Base-by-base conservation (phyloP, 2,888 invertebrate species). In the Nebria salina region DNA sequence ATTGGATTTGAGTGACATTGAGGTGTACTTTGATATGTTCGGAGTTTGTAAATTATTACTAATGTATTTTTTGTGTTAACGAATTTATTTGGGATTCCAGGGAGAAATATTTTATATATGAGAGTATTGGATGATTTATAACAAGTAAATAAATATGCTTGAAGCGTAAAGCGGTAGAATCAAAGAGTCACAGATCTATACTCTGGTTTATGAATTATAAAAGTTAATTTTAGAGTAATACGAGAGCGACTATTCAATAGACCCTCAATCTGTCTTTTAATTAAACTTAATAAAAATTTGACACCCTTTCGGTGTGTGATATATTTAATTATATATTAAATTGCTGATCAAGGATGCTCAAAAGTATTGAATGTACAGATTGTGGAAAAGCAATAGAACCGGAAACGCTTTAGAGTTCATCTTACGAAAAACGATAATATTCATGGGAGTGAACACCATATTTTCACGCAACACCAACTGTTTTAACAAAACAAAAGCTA, bases 1-100 rank as follows among this genome's bases (percentile, higher is more conserved):
- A n/a, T 26, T 72, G 72, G 41, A 43, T 43, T 41, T 74, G 54
- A 43, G 54, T 54, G 54, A 20, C 9, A 74, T 25, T 13, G 41
- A 34, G 41, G 34, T n/a, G 15, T n/a, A 15, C 15, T 65, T 65
- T 65, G 65, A 15, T 65, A 65, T 13, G 3, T 65, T 68, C n/a
- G 7, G 7, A 3, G 13, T 25, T 68, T 68, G 4, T 4, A 26
- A 6, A 68, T 25, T 8, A 13, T 11, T 11, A 54, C 8, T 54
- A 54, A 54, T 54, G 54, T 54, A 54, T 54, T 54, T 54, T 8
- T 54, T 54, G 54, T 54, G 54, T 54, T 54, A 54, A 54, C 13
- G 68, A 13, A 68, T 68, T 68, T 5, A 20, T 54, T 8, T 13
- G 54, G 4, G 54, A 54, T 54, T 11, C 7, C 54, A 54, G 54